Evolutionary conservation across 2,113 vertebrate species (phyloP), one percentile per base, ranked within the genome.

Genomic region (Lichenostomus cassidix): DNA sequence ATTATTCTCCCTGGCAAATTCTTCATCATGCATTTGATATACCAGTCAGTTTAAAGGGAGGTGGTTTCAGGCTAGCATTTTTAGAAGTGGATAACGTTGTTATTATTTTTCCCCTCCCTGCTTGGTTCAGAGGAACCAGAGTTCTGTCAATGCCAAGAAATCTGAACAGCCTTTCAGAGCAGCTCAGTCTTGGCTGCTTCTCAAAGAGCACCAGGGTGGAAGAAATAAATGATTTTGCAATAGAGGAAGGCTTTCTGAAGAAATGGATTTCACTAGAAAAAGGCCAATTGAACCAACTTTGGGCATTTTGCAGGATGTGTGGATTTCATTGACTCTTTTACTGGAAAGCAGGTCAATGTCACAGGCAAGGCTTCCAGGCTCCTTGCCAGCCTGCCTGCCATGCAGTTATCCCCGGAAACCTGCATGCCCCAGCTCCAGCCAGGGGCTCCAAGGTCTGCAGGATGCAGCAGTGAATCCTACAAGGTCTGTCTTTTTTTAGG

Each of bases 341-440:
- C 60, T 95, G 73, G 89, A 96, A 96, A 92, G 68, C 89, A 96
- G 93, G 93, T 95, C 95, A 93, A 91, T 92, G 82, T 91, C 84
- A 91, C 88, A 83, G 87, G 82, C 78, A 81, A 90, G 42, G 37
- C 77, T 83, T 56, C 41, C 47, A 6, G 25, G 93, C 62, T 67
- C 67, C 80, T 44, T 53, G 56, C 60, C 71, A 90, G 63, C 49
- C 71, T 0, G 6, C 74, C 88, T 69, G 49, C 82, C 50, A 21
- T 8, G 39, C 75, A 39, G 59, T 53, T 28, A 67, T 46, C 15
- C 42, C 68, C 7, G 0, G 85, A 92, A 96, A 70, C 44, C 74
- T 15, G 41, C 69, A 56, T 62, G 68, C 27, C 37, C 22, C 74
- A 50, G 83, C 13, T 64, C 24, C 65, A 87, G 52, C 35, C 59